Percentiles rank a stretch among this genome's conserved stretches.
Evolutionary conservation across 2,113 vertebrate genomes (phyloP).

Genomic region (Seriola dumerili): DNA sequence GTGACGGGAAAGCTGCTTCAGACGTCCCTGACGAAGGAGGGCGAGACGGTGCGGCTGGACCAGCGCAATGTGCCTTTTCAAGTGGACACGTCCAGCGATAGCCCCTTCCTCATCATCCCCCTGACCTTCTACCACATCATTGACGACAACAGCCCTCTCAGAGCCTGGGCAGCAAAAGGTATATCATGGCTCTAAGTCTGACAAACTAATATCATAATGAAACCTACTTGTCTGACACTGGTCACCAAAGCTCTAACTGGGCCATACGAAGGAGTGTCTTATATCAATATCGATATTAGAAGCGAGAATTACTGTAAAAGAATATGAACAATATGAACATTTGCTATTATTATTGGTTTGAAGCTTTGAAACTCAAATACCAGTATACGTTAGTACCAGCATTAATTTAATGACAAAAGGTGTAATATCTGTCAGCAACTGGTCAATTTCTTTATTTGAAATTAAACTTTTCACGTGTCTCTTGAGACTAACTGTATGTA

Average conservation of each 20-base stretch:
- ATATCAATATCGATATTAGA: too few relatives aligned
- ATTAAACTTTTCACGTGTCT: neutral
- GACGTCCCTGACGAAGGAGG: slow-evolving; percentile 93
- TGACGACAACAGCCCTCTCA: slow-evolving; percentile 91
- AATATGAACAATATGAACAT: too few relatives aligned
- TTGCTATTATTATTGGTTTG: too few relatives aligned
- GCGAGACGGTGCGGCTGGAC: slow-evolving; percentile 92
- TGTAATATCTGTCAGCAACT: too few relatives aligned
- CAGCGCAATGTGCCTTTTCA: slow-evolving; percentile 96
- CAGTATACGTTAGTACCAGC: too few relatives aligned
- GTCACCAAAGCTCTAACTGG: too few relatives aligned
- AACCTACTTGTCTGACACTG: too few relatives aligned
- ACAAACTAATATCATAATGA: neutral
- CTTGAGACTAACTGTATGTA: neutral
- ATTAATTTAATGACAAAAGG: too few relatives aligned
- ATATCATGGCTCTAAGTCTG: neutral
- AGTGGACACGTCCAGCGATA: slow-evolving; percentile 95
- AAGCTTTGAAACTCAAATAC: too few relatives aligned
- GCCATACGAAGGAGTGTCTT: too few relatives aligned
- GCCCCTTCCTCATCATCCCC: slow-evolving; percentile 97
- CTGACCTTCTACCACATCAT: slow-evolving; percentile 97
- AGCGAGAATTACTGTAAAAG: too few relatives aligned
- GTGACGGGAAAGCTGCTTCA: slow-evolving; percentile 96
- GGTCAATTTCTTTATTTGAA: neutral
- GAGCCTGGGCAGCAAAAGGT: slow-evolving; percentile 87